These are phyloP conservation scores for Gavia stellata DNA, from an alignment of 2,113 vertebrate species.

Conservation along the genomic window DNA sequence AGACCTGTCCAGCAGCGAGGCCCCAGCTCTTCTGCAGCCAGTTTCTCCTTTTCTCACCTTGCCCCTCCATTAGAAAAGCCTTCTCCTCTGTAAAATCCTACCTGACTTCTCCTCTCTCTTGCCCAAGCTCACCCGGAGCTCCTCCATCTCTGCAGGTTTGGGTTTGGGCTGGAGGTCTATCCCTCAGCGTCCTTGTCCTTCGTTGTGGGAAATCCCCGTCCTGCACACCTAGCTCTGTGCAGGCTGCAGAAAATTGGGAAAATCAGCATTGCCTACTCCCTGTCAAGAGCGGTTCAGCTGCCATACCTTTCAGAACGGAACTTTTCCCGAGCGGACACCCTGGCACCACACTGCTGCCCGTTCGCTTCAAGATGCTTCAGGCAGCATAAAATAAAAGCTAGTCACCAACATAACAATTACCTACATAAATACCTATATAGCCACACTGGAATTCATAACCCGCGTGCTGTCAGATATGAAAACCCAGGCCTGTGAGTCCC, in stretches of 20 bases:
- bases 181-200: background rate
- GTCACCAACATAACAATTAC: background rate
- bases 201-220: fast-evolving
- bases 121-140: background rate
- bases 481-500: background rate
- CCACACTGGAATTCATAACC: background rate
- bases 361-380: background rate
- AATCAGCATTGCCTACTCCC: background rate
- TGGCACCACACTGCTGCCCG: fast-evolving
- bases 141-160: background rate
- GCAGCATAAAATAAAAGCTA: background rate
- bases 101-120: background rate
- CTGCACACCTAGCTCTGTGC: background rate
- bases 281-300: background rate
- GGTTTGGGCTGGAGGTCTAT: background rate
- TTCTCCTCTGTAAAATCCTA: background rate
- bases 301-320: background rate
- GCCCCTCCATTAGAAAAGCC: background rate
- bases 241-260: background rate
- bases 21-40: background rate
- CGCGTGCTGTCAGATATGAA: background rate
- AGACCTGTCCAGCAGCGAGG: background rate
- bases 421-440: background rate
- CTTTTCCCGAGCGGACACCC: background rate
- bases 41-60: background rate